These are phyloP conservation scores for Amia ocellicauda DNA, from an alignment of 2,113 vertebrate species.

Conservation along the genomic window DNA sequence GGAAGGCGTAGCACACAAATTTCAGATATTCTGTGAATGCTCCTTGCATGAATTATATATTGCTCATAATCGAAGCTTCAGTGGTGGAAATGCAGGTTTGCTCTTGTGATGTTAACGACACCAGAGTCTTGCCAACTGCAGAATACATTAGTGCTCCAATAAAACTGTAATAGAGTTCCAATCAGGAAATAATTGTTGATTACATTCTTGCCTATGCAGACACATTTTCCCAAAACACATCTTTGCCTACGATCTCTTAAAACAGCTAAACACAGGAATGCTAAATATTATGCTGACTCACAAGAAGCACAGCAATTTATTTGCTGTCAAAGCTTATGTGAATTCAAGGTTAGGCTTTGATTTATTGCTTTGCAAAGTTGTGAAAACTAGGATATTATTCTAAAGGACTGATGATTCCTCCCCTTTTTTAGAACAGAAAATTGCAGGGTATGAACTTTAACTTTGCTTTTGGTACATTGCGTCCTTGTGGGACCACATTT, in stretches of 20 bases:
- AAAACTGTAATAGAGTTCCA: background rate
- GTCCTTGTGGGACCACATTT: background rate
- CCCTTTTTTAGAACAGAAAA: background rate
- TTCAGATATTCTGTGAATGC: too few species aligned
- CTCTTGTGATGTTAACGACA: too few species aligned
- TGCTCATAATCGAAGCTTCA: too few species aligned
- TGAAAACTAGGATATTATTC: background rate
- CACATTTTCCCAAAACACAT: background rate
- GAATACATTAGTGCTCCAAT: background rate
- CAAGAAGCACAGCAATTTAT: background rate
- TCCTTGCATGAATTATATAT: too few species aligned
- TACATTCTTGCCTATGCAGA: background rate
- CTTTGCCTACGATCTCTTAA: too few species aligned
- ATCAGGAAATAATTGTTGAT: background rate
- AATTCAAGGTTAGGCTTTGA: background rate
- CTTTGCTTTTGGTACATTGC: background rate
- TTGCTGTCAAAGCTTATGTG: background rate
- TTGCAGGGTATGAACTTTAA: background rate
- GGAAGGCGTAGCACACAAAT: too few species aligned
- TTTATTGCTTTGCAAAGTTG: background rate
- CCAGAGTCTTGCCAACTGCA: too few species aligned
- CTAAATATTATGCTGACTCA: constrained; percentile 6
- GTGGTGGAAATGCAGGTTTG: too few species aligned
- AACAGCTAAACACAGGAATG: too few species aligned
- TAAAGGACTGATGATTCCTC: background rate